phyloP scores from a whole-genome alignment of 1,140 invertebrate genomes.

The Parapsyche elsis region DNA sequence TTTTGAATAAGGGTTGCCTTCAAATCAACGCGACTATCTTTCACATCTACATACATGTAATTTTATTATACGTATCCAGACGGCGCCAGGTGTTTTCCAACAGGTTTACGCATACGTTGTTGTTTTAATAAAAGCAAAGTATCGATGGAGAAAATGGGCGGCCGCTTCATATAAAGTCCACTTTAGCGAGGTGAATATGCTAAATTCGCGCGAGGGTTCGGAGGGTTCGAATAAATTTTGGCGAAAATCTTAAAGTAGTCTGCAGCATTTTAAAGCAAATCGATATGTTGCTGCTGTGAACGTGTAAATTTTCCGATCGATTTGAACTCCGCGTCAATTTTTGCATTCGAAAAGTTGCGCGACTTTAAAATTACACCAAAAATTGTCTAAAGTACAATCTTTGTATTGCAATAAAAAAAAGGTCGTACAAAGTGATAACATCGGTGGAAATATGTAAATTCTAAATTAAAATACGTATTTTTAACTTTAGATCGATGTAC shows the following conservation, averaged over 20 bases:
- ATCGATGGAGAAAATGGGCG: background rate
- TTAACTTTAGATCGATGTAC: background rate
- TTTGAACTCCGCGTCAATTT: no score
- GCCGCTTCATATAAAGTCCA: background rate
- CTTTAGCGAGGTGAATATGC: background rate
- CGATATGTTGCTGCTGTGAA: background rate
- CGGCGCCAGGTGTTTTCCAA: background rate
- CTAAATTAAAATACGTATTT: no score
- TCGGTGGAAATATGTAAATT: no score
- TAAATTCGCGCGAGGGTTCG: background rate
- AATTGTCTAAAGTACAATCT: no score
- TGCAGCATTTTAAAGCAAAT: background rate
- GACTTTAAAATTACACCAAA: no score
- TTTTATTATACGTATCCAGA: background rate
- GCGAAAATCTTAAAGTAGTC: background rate
- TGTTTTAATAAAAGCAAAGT: slow-evolving; percentile 1
- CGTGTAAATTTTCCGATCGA: no score
- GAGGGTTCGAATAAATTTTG: background rate
- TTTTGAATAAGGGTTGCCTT: no score
- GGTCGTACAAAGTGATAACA: no score
- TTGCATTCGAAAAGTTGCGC: no score
- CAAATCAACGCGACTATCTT: background rate
- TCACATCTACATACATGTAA: background rate
- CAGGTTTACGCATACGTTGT: background rate
- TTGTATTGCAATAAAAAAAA: no score